Evolutionary conservation across 1,140 invertebrate genomes (phyloP), one percentile per base, ranked within the genome.

Genomic region (Apocrypta bakeri): DNA sequence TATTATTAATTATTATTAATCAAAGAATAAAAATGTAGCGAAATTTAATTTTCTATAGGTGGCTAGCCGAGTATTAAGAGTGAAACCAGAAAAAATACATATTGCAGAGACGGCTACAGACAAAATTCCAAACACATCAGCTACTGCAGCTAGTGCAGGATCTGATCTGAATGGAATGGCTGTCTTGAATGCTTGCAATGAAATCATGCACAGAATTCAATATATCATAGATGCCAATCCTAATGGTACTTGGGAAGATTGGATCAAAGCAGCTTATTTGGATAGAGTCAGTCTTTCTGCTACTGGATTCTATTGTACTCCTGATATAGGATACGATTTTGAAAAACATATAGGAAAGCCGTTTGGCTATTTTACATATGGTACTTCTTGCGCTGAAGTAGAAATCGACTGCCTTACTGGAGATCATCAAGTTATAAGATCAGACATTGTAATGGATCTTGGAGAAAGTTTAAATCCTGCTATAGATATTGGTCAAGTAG

Each of bases 151-250:
- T 1, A 98, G 97, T 92, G 94, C 95, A 66, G 95, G 96, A 11
- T 98, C 98, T 1, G 98, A 99, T 93, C 89, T 99, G 0, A 98
- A 99, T 92, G 98, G 98, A 84, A 98, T 98, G 96, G 98, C 98
- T 25, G 94, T 99, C 37, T 27, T 96, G 95, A 93, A 97, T 89
- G 98, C 98, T 4, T 99, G 98, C 87, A 90, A 96, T 77, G 95
- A 92, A 80, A 90, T 99, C 4, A 94, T 95, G 84, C 94, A 96
- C 85, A 92, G 98, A 71, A 89, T 99, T 61, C 92, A 95, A 85
- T 97, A 96, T 1, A 95, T 95, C 84, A 97, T 95, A 84, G 93
- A 95, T 56, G 94, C 93, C 12, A 95, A 97, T 89, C 98, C 97
- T 1, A 92, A 95, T 79, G 95, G 94, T n/a, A 94, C 93, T 81